These are phyloP conservation scores for Macrobrachium rosenbergii DNA, from an alignment of 1,140 invertebrate species.

Conservation along the genomic window DNA sequence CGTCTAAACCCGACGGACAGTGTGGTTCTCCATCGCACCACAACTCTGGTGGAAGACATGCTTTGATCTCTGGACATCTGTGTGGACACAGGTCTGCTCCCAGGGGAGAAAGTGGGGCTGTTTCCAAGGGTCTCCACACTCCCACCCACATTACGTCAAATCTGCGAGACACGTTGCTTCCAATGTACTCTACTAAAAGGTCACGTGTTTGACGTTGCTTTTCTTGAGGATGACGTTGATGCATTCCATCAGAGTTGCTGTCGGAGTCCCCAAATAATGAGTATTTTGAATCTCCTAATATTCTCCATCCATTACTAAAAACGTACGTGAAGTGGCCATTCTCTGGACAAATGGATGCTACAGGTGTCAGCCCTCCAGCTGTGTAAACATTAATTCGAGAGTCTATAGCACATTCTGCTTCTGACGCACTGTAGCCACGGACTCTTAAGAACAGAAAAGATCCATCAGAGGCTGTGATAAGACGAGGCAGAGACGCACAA, in stretches of 20 bases:
- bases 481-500: conserved; percentile 50
- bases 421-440: conserved; percentile 36
- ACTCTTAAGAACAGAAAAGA: conserved; percentile 62
- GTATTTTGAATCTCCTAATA: neutral
- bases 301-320: conserved; percentile 64
- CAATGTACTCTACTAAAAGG: conserved; percentile 59
- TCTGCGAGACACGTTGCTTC: conserved; percentile 39
- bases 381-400: conserved; percentile 64
- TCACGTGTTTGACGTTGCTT: conserved; percentile 51
- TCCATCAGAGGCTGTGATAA: conserved; percentile 57
- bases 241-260: no score
- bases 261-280: no score
- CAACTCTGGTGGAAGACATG: conserved; percentile 75
- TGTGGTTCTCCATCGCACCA: conserved; percentile 71
- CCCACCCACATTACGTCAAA: conserved; percentile 60
- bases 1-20: conserved; percentile 67
- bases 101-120: conserved; percentile 58
- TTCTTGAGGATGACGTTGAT: conserved; percentile 15
- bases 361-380: conserved; percentile 51
- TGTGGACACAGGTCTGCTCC: conserved; percentile 65
- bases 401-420: conserved; percentile 45
- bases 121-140: conserved; percentile 64
- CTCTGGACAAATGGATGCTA: conserved; percentile 62
- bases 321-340: conserved; percentile 44
- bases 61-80: conserved; percentile 70